Base-by-base conservation (phyloP, 1,140 invertebrate genomes). In the Brachionus sp. region DNA sequence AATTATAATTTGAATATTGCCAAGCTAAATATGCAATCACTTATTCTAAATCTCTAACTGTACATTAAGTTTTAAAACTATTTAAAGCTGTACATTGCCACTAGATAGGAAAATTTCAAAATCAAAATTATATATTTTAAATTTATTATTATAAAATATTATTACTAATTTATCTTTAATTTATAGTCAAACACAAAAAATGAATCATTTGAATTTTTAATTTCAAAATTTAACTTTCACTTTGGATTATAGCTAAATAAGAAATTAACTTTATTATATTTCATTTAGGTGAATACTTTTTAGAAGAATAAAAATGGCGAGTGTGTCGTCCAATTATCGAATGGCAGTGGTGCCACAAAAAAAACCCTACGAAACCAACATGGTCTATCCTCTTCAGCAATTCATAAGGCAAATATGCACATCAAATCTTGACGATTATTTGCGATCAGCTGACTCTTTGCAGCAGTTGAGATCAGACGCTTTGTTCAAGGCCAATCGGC, bases 401-500 rank as follows among this genome's bases (percentile, higher is more conserved):
- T 83, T 83, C 23, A 73, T 83, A n/a, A 46, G 35, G 25, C 57
- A 83, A 25, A 83, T 64, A 53, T 68, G 19, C 19, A 80, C 50
- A 50, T 25, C 42, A 39, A 70, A 83, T 46, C 19, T 68, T 16
- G 80, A 83, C 25, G 80, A 83, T 73, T 83, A 46, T 46, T 35
- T 70, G n/a, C n/a, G 33, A 5, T 66, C 80, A 6, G 62, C 44
- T 5, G 80, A 82, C 62, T 33, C 68, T 2, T 33, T 86, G 46
- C 29, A 44, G 64, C 70, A 66, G 46, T 29, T 83, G 10, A n/a
- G 57, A 80, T 46, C 64, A 29, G 57, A 80, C 62, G 62, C 83
- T 39, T 19, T 75, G 84, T 86, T 73, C 35, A 83, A 66, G 33
- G 64, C 80, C 10, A 70, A 19, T 42, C n/a, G 80, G n/a, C 57